Percentiles rank a stretch among this genome's conserved stretches.
Conservation (phyloP, 1,140 invertebrate genomes). For the Onthophagus taurus region DNA sequence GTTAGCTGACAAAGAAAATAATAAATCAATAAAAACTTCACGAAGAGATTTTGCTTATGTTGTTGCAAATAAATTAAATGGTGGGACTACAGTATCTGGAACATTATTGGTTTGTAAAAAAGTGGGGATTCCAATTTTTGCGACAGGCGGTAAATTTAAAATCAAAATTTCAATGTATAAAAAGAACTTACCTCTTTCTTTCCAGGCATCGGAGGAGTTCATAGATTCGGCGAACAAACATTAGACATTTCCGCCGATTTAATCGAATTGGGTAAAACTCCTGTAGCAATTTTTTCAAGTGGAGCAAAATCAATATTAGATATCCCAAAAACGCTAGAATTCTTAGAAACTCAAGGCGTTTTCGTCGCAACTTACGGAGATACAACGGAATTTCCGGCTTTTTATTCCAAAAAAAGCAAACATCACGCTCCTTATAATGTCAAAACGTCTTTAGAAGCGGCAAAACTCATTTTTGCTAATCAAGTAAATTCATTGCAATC, state of each 20-base stretch:
- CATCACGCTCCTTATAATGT: slow-evolving; percentile 61
- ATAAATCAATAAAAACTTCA: slow-evolving; percentile 65
- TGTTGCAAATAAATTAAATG: slow-evolving; percentile 61
- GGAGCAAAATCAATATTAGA: slow-evolving; percentile 97
- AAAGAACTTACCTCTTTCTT: background rate
- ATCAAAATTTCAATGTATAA: background rate
- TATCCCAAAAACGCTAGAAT: slow-evolving; percentile 89
- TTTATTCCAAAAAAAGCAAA: slow-evolving; percentile 70
- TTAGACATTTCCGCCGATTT: slow-evolving; percentile 95
- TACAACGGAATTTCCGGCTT: slow-evolving; percentile 70
- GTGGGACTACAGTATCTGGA: slow-evolving; percentile 93
- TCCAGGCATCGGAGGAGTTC: slow-evolving; percentile 82
- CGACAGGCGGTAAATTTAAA: slow-evolving; percentile 71
- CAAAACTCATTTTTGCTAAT: slow-evolving; percentile 53
- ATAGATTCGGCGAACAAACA: slow-evolving; percentile 71
- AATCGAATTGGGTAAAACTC: slow-evolving; percentile 76
- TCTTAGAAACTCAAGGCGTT: slow-evolving; percentile 90
- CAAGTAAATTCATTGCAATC: slow-evolving; percentile 53
- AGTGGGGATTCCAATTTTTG: slow-evolving; percentile 85
- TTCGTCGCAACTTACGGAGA: slow-evolving; percentile 70
- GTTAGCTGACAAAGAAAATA: slow-evolving; percentile 45
- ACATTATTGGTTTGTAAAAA: slow-evolving; percentile 79
- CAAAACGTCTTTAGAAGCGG: slow-evolving; percentile 52
- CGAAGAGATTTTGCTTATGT: slow-evolving; percentile 76
- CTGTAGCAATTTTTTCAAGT: slow-evolving; percentile 85